Base-by-base conservation (phyloP, 2,113 vertebrate genomes). In the Erythrocercus mccallii region DNA sequence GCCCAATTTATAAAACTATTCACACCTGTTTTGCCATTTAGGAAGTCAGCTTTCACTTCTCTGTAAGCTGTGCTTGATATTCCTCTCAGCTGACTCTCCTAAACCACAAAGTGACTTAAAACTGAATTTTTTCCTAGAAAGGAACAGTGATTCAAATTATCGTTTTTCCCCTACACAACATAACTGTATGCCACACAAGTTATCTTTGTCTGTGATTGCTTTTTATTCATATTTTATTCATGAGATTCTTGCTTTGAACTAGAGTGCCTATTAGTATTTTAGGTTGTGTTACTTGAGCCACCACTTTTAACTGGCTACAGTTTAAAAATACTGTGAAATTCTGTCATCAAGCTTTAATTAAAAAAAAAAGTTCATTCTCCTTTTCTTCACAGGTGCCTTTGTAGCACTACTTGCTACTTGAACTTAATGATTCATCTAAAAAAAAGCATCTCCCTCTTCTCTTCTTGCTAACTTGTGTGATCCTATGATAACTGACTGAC, bases 291-390 rank as follows among this genome's bases (percentile, higher is more conserved):
- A 62, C 16, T 57, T 82, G 65, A 85, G 54, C 54, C 47, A 77
- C 42, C 45, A 40, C 51, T 73, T 94, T 64, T 44, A 83, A 73
- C 38, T 38, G 44, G 37, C 31, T 73, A 31, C 31, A 56, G 56
- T 70, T 93, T 50, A 88, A 93, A 94, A 88, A 71, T 66, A 78
- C 56, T 45, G 31, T 54, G 57, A 84, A 93, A 88, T 68, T 81
- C 71, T 69, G 57, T 70, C 62, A 56, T 89, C 42, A 72, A 85
- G 23, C 18, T 95, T 69, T 62, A 42, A 68, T 48, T 38, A 16
- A 56, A 69, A 35, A n/a, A n/a, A 28, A 21, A 45, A 33, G 5
- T 38, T 68, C 19, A 6, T 78, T 74, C 50, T 77, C 19, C 25
- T 91, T 86, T 88, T 87, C 53, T 69, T 94, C 58, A 30, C 1